A percentile compares a stretch with the other conserved stretches of the same genome.
phyloP scores from a whole-genome alignment of 2,113 vertebrate species.

The Erythrocebus patas region DNA sequence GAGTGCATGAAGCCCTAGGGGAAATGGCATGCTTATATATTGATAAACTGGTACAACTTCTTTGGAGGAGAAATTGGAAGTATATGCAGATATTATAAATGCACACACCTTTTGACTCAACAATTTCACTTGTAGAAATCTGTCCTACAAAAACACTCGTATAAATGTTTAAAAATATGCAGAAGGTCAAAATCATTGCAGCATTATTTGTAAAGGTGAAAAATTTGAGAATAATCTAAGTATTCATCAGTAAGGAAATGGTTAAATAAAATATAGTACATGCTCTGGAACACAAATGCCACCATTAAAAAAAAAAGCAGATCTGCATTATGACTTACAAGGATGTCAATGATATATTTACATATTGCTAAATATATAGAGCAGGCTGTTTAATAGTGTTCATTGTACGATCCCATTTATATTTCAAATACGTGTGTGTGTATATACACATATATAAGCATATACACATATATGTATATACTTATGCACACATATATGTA shows the following conservation, averaged over 20 bases:
- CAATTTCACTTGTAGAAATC: slow-evolving; percentile 5
- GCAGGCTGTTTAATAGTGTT: not conserved
- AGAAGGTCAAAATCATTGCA: not conserved
- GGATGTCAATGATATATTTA: not conserved
- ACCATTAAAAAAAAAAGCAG: not conserved
- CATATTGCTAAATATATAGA: not conserved
- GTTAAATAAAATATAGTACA: not conserved
- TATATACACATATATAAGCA: not conserved
- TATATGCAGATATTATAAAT: not conserved
- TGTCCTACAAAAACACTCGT: not conserved
- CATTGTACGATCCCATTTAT: not conserved
- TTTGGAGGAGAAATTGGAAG: not conserved
- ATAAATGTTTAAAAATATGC: not conserved
- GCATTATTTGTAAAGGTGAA: not conserved
- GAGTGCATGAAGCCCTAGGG: not conserved
- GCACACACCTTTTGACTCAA: not conserved
- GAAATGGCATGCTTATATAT: not conserved
- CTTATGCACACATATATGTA: not conserved
- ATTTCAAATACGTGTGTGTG: not conserved
- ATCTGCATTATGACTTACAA: not conserved
- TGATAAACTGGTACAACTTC: not conserved
- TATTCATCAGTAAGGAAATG: not conserved
- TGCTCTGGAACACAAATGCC: not conserved
- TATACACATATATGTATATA: not conserved
- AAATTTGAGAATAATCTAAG: not conserved